A percentile compares a stretch with the other conserved stretches of the same genome.
Evolutionary conservation across 2,113 vertebrate genomes (phyloP).

Genomic region (Mystacornis crossleyi): DNA sequence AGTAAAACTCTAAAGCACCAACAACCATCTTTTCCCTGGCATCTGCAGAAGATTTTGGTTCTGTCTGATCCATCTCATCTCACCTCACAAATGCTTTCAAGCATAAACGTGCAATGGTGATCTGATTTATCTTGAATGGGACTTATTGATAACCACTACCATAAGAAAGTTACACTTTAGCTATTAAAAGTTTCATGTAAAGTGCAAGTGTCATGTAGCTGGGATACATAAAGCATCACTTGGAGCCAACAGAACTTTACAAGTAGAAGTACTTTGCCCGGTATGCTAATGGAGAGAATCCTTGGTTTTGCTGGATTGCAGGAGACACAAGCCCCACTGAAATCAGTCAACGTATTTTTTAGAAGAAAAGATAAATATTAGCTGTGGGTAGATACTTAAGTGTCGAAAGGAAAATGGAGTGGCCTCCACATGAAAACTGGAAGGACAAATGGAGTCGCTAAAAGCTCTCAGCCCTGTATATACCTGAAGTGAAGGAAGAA

Average conservation of each 20-base stretch:
- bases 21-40: neutral
- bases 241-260: neutral
- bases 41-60: neutral
- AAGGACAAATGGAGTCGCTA: neutral
- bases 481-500: neutral
- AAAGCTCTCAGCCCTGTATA: neutral
- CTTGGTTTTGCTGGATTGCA: neutral
- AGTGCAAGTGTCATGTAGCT: neutral
- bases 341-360: neutral
- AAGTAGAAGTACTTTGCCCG: accelerated
- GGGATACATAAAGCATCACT: neutral
- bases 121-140: neutral
- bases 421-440: neutral
- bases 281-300: accelerated
- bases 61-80: neutral
- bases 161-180: neutral
- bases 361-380: neutral
- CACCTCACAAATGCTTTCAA: too few species aligned
- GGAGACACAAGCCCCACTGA: neutral
- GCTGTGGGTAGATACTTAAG: neutral
- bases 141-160: neutral
- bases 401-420: neutral
- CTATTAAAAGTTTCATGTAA: neutral
- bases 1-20: neutral
- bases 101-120: neutral